These are phyloP conservation scores for Takifugu bimaculatus DNA, from an alignment of 2,113 vertebrate genomes.

Conservation along the genomic window DNA sequence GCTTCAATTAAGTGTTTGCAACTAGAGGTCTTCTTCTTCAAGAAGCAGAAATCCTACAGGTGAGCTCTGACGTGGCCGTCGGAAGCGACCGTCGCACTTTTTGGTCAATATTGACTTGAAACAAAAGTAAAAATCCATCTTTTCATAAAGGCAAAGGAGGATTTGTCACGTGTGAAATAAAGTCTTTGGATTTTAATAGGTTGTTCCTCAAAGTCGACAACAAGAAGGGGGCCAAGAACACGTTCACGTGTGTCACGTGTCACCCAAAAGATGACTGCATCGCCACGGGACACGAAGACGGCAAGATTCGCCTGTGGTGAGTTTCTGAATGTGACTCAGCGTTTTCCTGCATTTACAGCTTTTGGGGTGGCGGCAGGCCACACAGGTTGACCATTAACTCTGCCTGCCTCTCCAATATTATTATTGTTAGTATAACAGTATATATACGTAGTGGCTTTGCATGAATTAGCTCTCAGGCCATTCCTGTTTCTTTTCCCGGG, in stretches of 20 bases:
- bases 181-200: slow-evolving; percentile 54
- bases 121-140: neutral
- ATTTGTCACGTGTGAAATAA: neutral
- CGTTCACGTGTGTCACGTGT: slow-evolving; percentile 82
- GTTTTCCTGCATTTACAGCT: no score
- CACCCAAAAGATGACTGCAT: slow-evolving; percentile 93
- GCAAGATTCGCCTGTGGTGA: slow-evolving; percentile 93
- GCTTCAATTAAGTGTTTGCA: slow-evolving; percentile 75
- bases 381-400: no score
- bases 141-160: neutral
- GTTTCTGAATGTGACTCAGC: slow-evolving; percentile 15
- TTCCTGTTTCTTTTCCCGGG: no score
- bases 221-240: slow-evolving; percentile 77
- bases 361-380: no score
- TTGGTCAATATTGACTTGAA: neutral
- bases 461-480: no score
- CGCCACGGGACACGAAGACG: slow-evolving; percentile 88
- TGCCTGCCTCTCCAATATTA: no score
- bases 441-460: no score
- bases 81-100: neutral
- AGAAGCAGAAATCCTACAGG: slow-evolving; percentile 80
- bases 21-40: slow-evolving; percentile 87
- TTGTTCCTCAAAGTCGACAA: slow-evolving; percentile 77
- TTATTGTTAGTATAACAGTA: no score
- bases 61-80: slow-evolving; percentile 51